Percentiles rank a stretch among this genome's conserved stretches.
Conservation (phyloP, 2,888 invertebrate species). For the Eupithecia subumbrata region DNA sequence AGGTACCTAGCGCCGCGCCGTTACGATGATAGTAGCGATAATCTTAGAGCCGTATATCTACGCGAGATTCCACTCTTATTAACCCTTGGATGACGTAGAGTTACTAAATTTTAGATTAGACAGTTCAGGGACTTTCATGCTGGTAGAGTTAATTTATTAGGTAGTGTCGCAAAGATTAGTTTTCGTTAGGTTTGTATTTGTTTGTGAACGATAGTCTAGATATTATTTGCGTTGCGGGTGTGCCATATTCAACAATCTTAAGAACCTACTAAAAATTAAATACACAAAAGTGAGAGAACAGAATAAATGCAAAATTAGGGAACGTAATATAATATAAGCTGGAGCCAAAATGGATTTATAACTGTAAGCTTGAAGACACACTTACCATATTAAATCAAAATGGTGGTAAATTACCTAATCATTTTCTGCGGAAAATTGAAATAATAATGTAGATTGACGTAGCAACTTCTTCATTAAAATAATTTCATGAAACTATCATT, state of each 20-base stretch:
- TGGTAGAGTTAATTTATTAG: background rate
- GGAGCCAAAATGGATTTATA: too few species aligned
- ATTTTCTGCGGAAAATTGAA: background rate
- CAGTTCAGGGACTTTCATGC: background rate
- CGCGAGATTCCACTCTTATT: conserved; percentile 59
- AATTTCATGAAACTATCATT: background rate
- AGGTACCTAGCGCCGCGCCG: conserved; percentile 10
- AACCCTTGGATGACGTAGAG: conserved; percentile 43
- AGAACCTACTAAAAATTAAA: background rate
- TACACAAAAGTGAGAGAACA: background rate
- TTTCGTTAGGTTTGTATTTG: background rate
- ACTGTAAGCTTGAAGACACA: too few species aligned
- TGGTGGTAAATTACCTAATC: background rate
- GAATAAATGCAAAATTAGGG: too few species aligned
- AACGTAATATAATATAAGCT: too few species aligned
- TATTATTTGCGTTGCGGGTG: background rate
- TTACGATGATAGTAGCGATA: conserved; percentile 48
- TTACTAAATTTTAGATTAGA: background rate
- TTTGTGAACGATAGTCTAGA: background rate
- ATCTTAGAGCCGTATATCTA: conserved; percentile 56
- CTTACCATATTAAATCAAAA: background rate
- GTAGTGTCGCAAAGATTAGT: background rate
- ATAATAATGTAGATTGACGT: background rate
- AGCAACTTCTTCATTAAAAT: background rate
- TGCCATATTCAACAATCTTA: background rate